These are phyloP conservation scores for Ia io DNA, from an alignment of 2,113 vertebrate genomes.

Conservation along the genomic window DNA sequence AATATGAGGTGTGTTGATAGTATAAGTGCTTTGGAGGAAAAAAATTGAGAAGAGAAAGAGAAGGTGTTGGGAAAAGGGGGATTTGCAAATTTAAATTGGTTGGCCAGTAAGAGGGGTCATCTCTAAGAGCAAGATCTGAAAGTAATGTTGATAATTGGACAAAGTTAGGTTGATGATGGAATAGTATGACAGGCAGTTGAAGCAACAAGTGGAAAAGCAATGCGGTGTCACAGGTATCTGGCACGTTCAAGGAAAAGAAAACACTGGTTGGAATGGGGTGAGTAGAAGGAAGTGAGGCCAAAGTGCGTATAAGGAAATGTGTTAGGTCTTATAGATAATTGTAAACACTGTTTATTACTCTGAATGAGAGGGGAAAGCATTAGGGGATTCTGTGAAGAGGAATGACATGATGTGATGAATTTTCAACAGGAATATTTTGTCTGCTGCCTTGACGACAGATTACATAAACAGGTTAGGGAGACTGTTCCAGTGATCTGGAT, in stretches of 20 bases:
- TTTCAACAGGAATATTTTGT: background rate
- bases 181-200: background rate
- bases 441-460: background rate
- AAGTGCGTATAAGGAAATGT: background rate
- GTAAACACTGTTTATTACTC: background rate
- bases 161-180: background rate
- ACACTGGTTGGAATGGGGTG: fast-evolving
- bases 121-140: background rate
- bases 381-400: background rate
- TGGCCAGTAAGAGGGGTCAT: background rate
- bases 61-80: background rate
- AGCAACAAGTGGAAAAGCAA: background rate
- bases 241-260: background rate
- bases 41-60: background rate
- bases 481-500: background rate
- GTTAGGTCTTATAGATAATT: background rate
- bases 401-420: background rate
- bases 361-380: background rate
- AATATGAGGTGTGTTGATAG: background rate
- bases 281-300: background rate
- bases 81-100: background rate
- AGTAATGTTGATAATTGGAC: background rate
- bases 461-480: background rate
- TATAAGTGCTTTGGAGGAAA: background rate
- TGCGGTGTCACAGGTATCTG: background rate